These are phyloP conservation scores for Diaprepes abbreviatus DNA, from an alignment of 2,888 invertebrate genomes.

Conservation along the genomic window DNA sequence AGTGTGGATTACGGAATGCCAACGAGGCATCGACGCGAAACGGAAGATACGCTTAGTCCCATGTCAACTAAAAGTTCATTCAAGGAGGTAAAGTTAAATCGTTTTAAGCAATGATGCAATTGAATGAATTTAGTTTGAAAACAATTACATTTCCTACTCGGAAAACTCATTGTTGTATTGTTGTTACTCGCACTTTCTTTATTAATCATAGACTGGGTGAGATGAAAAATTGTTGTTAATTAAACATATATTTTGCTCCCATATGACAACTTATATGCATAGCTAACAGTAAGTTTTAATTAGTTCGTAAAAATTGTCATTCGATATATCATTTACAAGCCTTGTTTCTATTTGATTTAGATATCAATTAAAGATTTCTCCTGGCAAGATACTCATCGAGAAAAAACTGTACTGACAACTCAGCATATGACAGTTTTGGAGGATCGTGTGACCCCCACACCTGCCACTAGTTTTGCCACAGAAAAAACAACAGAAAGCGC, in stretches of 20 bases:
- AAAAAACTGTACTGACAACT: conserved; percentile 36
- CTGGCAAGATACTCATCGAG: conserved; percentile 38
- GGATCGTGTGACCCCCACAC: conserved; percentile 6
- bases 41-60: conserved; percentile 63
- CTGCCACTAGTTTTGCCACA: conserved; percentile 10
- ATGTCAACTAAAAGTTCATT: conserved; percentile 57
- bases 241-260: no score
- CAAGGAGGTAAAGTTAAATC: conserved; percentile 36
- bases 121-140: no score
- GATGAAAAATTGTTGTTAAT: no score
- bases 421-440: conserved; percentile 9
- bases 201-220: no score
- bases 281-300: no score
- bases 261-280: background rate
- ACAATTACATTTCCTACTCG: no score
- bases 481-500: conserved; percentile 4
- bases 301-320: no score
- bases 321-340: no score
- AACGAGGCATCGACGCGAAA: conserved; percentile 66
- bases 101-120: no score
- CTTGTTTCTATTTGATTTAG: conserved; percentile 9
- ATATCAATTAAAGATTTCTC: conserved; percentile 23
- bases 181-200: no score
- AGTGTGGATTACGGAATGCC: conserved; percentile 64
- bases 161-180: no score